Evolutionary conservation across 2,888 invertebrate species (phyloP).

Genomic region (Linhomoeus sp.): DNA sequence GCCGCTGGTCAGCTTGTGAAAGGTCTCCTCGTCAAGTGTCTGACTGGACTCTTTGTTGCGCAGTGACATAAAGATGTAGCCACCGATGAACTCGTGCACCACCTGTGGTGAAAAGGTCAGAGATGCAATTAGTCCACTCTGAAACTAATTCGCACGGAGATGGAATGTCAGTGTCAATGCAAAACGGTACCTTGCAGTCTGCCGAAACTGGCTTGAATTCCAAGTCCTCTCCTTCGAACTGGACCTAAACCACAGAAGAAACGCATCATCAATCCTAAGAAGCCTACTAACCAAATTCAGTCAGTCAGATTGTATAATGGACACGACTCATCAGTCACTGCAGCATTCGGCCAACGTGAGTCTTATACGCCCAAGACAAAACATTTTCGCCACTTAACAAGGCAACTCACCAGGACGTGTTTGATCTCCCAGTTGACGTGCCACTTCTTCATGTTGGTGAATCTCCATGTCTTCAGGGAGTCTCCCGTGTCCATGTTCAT

Average conservation of each 20-base stretch:
- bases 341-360: no score
- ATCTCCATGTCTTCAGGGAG: constrained; percentile 89
- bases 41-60: constrained; percentile 94
- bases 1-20: constrained; percentile 94
- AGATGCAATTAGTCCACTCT: no score
- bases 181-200: constrained; percentile 75
- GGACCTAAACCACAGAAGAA: constrained; percentile 39
- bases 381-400: no score
- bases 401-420: constrained; percentile 56
- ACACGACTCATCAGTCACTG: no score
- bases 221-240: constrained; percentile 72
- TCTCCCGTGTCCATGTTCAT: constrained; percentile 81
- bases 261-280: neutral
- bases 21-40: constrained; percentile 80
- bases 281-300: no score
- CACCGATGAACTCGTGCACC: constrained; percentile 94
- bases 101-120: no score
- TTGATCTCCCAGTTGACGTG: constrained; percentile 99
- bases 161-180: no score
- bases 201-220: constrained; percentile 84
- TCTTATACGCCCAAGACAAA: no score
- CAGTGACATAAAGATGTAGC: constrained; percentile 94
- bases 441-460: constrained; percentile 96
- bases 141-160: no score
- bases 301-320: no score